These are phyloP conservation scores for Idaea biselata DNA, from an alignment of 2,888 invertebrate species.

Conservation along the genomic window DNA sequence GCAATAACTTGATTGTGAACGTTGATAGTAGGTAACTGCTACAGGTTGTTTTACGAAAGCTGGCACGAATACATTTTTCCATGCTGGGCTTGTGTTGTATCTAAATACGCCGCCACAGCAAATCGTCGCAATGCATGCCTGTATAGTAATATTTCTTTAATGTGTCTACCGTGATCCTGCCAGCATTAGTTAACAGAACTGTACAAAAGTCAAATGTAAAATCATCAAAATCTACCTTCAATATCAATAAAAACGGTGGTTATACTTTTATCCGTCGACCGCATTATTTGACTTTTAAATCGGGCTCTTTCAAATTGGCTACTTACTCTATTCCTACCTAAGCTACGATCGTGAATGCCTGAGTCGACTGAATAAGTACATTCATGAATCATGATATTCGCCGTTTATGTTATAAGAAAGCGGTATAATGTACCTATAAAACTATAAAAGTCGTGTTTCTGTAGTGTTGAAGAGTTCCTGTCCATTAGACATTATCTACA, in stretches of 20 bases:
- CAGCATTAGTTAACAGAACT: not conserved
- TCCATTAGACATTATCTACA: no score
- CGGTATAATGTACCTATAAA: not conserved
- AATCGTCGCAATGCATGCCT: no score
- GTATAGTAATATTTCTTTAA: no score
- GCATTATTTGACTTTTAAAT: conserved; percentile 54
- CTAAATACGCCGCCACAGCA: no score
- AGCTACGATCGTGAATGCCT: conserved; percentile 11
- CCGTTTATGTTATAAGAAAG: conserved; percentile 4
- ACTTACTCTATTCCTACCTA: conserved; percentile 20
- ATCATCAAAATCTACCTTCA: not conserved
- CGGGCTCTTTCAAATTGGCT: conserved; percentile 39
- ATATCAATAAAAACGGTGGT: conserved; percentile 21
- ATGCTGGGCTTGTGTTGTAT: no score
- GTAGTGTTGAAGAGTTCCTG: no score
- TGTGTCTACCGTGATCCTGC: no score
- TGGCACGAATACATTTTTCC: no score
- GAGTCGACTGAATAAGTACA: conserved; percentile 28
- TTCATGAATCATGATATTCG: conserved; percentile 33
- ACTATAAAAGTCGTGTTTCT: no score
- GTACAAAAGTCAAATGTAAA: not conserved
- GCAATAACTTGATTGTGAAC: no score
- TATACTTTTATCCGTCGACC: conserved; percentile 18
- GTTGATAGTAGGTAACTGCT: no score
- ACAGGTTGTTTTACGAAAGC: no score